Base-by-base conservation (phyloP, 2,797 vertebrate genomes). In the Rhynchonycteris naso region DNA sequence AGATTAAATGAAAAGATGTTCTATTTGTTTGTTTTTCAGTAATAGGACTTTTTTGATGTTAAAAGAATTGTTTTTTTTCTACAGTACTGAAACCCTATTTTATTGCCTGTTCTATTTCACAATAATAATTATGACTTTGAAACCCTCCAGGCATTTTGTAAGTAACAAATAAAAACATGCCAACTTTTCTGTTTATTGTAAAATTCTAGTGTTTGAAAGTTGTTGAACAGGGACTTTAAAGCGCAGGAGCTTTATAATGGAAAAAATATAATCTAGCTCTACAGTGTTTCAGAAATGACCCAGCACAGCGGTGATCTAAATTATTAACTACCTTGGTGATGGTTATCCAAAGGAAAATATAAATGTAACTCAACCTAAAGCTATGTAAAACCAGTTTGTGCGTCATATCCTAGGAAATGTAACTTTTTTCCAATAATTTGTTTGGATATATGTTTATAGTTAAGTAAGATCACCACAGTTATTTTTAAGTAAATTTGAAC, bases 101-200 rank as follows among this genome's bases (percentile, higher is more conserved):
- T 88, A 93, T 86, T 88, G 38, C 38, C 5, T 76, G 50, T 52
- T 95, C 38, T 90, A 16, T 66, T 88, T 95, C 78, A 93, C 54
- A 74, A 85, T 83, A 91, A 84, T 95, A 76, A 92, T 91, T 90
- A 95, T 88, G 82, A 92, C 59, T 92, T 76, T 86, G 69, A 91
- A 96, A 86, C 9, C 1, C 78, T 93, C n/a, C 69, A 88, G 90
- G 68, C 50, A 65, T 93, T 93, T 95, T 86, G 30, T 92, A 94
- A 92, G 68, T 90, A 93, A 88, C 0, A 0, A 92, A 88, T 92
- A 92, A 93, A 94, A 90, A 1, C 43, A 47, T 94, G 54, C 69
- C 26, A 94, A 90, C 13, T 72, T 80, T 80, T 66, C 16, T 85
- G 66, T 78, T 81, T 86, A 90, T 74, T 93, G 7, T 33, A 93